These are phyloP conservation scores for Leptinotarsa peninsularis DNA, from an alignment of 2,888 invertebrate species.

Conservation along the genomic window DNA sequence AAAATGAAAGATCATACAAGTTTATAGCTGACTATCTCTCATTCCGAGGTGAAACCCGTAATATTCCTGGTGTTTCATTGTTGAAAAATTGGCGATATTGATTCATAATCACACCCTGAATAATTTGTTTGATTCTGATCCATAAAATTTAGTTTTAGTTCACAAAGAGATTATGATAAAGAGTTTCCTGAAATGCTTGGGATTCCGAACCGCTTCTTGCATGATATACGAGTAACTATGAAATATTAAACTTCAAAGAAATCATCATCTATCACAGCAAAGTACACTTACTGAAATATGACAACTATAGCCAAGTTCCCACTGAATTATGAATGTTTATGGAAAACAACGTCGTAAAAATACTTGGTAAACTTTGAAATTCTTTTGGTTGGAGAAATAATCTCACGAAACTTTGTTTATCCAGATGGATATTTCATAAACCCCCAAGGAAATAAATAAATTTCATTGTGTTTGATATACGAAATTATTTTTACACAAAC, in stretches of 20 bases:
- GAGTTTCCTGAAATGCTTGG: neutral
- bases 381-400: conserved; percentile 1
- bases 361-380: conserved; percentile 25
- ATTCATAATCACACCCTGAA: no score
- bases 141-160: neutral
- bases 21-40: no score
- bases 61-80: no score
- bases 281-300: conserved; percentile 30
- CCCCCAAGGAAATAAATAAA: conserved; percentile 33
- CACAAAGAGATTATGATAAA: neutral
- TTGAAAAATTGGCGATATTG: no score
- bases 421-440: conserved; percentile 36
- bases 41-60: no score
- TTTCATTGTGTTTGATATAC: conserved; percentile 29
- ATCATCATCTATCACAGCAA: conserved; percentile 38
- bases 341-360: conserved; percentile 32
- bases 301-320: conserved; percentile 30
- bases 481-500: conserved; percentile 21
- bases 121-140: no score
- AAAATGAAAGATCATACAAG: no score
- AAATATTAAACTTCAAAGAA: conserved; percentile 35
- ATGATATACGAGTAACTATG: conserved; percentile 35
- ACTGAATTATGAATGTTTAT: conserved; percentile 38
- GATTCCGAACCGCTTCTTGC: conserved; percentile 5
- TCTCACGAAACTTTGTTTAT: conserved; percentile 30